phyloP scores from a whole-genome alignment of 1,140 invertebrate genomes.

The Neuroterus valhalla region DNA sequence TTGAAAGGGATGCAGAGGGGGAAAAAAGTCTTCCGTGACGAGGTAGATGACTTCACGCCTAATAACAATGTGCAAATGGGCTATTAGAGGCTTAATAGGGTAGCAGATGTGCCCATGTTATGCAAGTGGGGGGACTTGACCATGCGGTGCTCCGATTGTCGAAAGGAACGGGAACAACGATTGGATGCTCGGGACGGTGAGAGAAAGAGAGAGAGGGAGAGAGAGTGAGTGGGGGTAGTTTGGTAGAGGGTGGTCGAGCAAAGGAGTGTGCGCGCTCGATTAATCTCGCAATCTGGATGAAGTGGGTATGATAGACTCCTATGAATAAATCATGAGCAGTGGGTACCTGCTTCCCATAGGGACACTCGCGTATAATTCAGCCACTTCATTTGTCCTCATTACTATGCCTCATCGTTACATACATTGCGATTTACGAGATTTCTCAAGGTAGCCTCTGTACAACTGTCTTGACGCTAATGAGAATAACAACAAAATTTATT shows the following conservation, averaged over 20 bases:
- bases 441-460: constrained; percentile 41
- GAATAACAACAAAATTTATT: constrained; percentile 1
- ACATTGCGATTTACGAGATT: constrained; percentile 52
- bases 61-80: constrained; percentile 23
- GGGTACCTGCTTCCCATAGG: constrained; percentile 64
- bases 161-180: constrained; percentile 18
- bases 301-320: constrained; percentile 71
- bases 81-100: background rate
- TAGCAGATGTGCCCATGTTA: constrained; percentile 4
- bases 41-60: background rate
- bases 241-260: constrained; percentile 45
- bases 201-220: too few species aligned
- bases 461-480: constrained; percentile 17
- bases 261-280: constrained; percentile 69
- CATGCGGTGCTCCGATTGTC: background rate
- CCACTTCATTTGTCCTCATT: constrained; percentile 73
- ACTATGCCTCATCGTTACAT: constrained; percentile 70
- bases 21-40: background rate
- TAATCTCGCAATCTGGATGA: constrained; percentile 72
- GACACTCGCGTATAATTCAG: constrained; percentile 72
- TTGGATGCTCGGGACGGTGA: background rate
- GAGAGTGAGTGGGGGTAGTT: constrained; percentile 16
- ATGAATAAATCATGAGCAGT: constrained; percentile 72
- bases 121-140: constrained; percentile 2
- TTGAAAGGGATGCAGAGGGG: background rate